Percentiles rank a stretch among this genome's conserved stretches.
Evolutionary conservation across 2,113 vertebrate species (phyloP).

Genomic region (Plestiodon gilberti): DNA sequence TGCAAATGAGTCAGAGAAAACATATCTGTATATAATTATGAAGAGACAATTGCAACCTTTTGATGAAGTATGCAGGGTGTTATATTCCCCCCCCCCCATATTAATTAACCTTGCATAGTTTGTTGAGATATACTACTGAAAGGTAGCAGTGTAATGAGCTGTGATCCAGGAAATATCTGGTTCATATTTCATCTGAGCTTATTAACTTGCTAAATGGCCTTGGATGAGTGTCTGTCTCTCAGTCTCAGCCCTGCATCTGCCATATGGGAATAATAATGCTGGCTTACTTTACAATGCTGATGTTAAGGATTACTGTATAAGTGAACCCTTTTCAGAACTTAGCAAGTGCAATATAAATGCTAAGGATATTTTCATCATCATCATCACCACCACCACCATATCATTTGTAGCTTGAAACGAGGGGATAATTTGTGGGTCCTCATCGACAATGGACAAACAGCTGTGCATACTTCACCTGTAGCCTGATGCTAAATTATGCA

Average conservation of each 20-base stretch:
- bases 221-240: neutral
- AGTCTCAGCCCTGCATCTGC: neutral
- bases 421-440: neutral
- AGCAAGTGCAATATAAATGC: neutral
- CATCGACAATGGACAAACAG: neutral
- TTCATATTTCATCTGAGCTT: neutral
- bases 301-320: too few relatives aligned
- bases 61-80: neutral
- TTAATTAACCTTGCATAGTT: neutral
- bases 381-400: accelerated
- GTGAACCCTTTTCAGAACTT: neutral
- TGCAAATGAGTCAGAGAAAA: constrained; percentile 5
- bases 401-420: neutral
- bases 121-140: neutral
- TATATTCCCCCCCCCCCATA: too few relatives aligned
- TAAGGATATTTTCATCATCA: neutral
- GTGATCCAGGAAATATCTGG: neutral
- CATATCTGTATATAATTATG: neutral
- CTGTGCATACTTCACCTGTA: neutral
- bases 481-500: neutral
- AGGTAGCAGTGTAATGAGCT: neutral
- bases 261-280: neutral
- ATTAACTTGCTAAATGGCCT: neutral
- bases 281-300: neutral
- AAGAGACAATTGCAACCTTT: neutral